These are phyloP conservation scores for Neosalanx taihuensis DNA, from an alignment of 2,797 vertebrate genomes.

Conservation along the genomic window DNA sequence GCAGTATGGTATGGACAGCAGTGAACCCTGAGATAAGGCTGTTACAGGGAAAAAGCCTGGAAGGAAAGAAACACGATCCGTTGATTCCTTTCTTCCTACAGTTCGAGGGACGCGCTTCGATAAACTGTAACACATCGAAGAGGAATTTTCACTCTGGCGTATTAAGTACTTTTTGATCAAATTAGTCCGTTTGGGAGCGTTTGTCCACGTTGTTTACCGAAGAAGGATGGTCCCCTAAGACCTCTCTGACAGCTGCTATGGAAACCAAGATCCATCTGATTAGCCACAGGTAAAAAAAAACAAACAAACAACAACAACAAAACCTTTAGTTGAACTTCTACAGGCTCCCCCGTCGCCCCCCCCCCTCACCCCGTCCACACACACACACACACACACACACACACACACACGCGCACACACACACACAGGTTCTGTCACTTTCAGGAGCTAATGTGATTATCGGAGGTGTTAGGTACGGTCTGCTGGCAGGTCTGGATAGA, in stretches of 20 bases:
- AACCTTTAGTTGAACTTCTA: slow-evolving; percentile 43
- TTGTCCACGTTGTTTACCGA: slow-evolving; percentile 62
- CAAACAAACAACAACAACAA: slow-evolving; percentile 18
- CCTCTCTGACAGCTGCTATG: slow-evolving; percentile 45
- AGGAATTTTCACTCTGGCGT: slow-evolving; percentile 47
- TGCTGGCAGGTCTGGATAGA: no score
- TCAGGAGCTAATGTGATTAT: slow-evolving; percentile 6
- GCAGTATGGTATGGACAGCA: slow-evolving; percentile 23
- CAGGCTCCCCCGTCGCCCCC: not conserved
- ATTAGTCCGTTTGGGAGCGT: slow-evolving; percentile 63
- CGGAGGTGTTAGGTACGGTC: no score
- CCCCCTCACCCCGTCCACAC: no score
- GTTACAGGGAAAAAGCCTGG: no score
- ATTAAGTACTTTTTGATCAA: slow-evolving; percentile 58
- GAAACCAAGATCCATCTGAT: slow-evolving; percentile 51
- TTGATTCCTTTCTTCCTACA: not conserved
- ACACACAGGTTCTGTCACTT: slow-evolving; percentile 14
- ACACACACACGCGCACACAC: no score
- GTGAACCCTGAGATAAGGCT: not conserved
- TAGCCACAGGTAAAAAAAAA: slow-evolving; percentile 37
- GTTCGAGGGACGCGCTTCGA: slow-evolving; percentile 27
- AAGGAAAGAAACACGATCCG: not conserved
- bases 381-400: no score
- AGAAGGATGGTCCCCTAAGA: slow-evolving; percentile 46
- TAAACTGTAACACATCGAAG: slow-evolving; percentile 41